Evolutionary conservation across 2,888 invertebrate genomes (phyloP).

Genomic region (Sinopyrophorus schimmeli): DNA sequence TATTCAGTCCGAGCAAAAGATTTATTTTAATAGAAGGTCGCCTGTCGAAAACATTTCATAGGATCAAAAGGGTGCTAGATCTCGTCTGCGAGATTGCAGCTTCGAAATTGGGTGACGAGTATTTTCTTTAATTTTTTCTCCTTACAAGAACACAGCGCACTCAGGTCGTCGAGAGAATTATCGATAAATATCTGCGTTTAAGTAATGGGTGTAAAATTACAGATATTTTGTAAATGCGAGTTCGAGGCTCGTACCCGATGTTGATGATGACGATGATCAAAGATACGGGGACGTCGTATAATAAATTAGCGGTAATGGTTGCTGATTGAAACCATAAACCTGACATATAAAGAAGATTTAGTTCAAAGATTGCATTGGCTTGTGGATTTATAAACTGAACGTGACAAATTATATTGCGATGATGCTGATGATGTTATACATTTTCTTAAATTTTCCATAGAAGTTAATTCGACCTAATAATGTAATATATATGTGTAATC

Average conservation of each 20-base stretch:
- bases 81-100: too few species aligned
- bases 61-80: too few species aligned
- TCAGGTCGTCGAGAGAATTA: conserved; percentile 18
- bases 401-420: conserved; percentile 21
- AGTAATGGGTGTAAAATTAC: conserved; percentile 38
- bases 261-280: conserved; percentile 37
- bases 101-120: too few species aligned
- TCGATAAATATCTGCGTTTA: conserved; percentile 32
- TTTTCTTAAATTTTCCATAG: conserved; percentile 7
- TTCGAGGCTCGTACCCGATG: conserved; percentile 31
- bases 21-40: too few species aligned
- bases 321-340: conserved; percentile 20
- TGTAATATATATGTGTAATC: conserved; percentile 17
- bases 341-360: conserved; percentile 19
- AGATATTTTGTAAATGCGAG: conserved; percentile 36
- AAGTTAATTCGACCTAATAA: conserved; percentile 16
- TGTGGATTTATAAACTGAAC: conserved; percentile 20
- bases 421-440: conserved; percentile 19
- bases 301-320: conserved; percentile 18
- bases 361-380: conserved; percentile 15
- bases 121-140: too few species aligned
- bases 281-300: conserved; percentile 20
- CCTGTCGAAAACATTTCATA: too few species aligned
- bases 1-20: too few species aligned
- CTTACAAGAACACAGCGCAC: too few species aligned